Percentiles rank a stretch among this genome's conserved stretches.
Conservation (phyloP, 92 coral and sea anemone genomes). For the Isaurus tuberculatus region DNA sequence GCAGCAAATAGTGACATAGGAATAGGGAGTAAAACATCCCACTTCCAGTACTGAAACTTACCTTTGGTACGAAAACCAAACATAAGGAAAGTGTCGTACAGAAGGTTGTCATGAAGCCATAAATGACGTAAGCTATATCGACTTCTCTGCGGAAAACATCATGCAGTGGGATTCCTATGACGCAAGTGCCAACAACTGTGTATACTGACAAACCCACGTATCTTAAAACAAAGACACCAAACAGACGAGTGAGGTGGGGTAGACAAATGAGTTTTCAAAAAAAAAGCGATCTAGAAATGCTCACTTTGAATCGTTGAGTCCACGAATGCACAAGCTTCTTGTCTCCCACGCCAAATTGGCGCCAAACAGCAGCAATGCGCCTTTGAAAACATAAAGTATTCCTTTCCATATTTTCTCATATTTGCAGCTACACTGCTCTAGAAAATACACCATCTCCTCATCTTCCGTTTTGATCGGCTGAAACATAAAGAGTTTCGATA, state of each 20-base stretch:
- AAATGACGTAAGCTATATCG: not conserved
- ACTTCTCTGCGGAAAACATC: not conserved
- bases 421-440: conserved; percentile 10
- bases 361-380: conserved; percentile 19
- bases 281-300: not conserved
- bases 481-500: not conserved
- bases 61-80: conserved; percentile 24
- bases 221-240: not conserved
- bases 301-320: conserved; percentile 27
- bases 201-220: conserved; percentile 7
- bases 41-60: too few relatives aligned
- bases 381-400: not conserved
- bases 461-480: conserved; percentile 13
- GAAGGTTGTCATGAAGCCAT: conserved; percentile 13
- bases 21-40: too few relatives aligned
- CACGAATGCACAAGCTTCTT: conserved; percentile 20
- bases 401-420: not conserved
- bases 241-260: not conserved
- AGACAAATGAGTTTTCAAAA: too few relatives aligned
- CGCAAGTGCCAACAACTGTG: conserved; percentile 8
- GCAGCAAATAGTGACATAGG: too few relatives aligned
- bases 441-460: not conserved
- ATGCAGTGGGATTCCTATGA: conserved; percentile 11
- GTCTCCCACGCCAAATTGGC: conserved; percentile 23
- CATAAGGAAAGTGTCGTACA: conserved; percentile 22